Evolutionary conservation across 2,797 vertebrate species (phyloP).

Genomic region (Lepus townsendii): DNA sequence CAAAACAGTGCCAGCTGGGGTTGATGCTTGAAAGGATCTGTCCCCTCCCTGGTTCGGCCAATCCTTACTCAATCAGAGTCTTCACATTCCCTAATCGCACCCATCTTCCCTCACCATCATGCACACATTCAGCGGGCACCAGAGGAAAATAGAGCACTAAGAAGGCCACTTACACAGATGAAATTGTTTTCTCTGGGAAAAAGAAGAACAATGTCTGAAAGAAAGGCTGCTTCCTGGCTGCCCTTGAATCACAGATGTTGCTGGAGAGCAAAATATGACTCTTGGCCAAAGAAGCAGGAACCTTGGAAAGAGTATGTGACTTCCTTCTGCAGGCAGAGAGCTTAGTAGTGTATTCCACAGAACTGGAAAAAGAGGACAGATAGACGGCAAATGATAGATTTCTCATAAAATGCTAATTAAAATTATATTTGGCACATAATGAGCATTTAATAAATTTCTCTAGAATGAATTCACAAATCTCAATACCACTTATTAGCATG

Average conservation of each 20-base stretch:
- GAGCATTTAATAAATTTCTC: conserved; percentile 30
- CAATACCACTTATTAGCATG: not conserved
- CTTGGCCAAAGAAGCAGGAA: not conserved
- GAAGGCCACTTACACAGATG: not conserved
- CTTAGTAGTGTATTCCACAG: not conserved
- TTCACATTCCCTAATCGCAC: accelerated
- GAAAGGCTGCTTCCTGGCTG: not conserved
- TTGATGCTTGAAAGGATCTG: not conserved
- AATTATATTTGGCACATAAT: not conserved
- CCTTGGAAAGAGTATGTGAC: not conserved
- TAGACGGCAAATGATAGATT: not conserved
- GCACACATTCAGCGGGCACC: not conserved
- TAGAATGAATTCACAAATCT: not conserved
- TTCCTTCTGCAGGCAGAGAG: not conserved
- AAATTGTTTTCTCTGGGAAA: not conserved
- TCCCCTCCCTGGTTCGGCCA: not conserved
- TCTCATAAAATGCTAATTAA: conserved; percentile 60
- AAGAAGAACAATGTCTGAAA: not conserved
- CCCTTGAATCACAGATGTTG: not conserved
- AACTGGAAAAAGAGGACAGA: conserved; percentile 28
- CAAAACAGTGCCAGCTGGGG: not conserved
- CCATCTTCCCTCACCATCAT: not conserved
- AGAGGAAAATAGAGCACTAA: not conserved
- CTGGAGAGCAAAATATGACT: not conserved
- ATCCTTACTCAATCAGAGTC: not conserved